phyloP scores from a whole-genome alignment of 2,888 invertebrate species.

The Malthinus seriepunctatus region DNA sequence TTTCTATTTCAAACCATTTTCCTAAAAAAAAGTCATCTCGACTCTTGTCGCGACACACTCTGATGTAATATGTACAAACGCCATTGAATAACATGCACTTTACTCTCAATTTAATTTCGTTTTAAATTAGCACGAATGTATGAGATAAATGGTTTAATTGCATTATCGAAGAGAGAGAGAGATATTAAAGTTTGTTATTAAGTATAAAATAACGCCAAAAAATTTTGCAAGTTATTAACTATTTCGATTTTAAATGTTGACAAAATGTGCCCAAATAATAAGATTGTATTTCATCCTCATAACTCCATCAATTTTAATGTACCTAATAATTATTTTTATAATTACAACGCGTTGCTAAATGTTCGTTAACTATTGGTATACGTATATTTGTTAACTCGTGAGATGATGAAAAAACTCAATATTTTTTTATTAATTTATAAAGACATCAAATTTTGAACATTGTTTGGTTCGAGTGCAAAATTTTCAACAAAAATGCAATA shows the following conservation, averaged over 20 bases:
- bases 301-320: slow-evolving; percentile 4
- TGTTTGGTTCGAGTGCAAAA: slow-evolving; percentile 1
- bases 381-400: slow-evolving; percentile 8
- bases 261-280: slow-evolving; percentile 7
- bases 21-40: too few species aligned
- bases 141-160: neutral
- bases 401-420: neutral
- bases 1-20: too few species aligned
- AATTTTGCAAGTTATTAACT: neutral
- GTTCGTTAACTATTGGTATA: slow-evolving; percentile 10
- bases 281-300: slow-evolving; percentile 1
- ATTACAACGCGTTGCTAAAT: slow-evolving; percentile 11
- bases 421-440: slow-evolving; percentile 18
- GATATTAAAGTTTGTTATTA: neutral
- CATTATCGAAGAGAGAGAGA: neutral
- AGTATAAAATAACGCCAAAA: neutral
- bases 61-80: too few species aligned
- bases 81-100: too few species aligned
- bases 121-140: neutral
- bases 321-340: slow-evolving; percentile 7
- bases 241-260: too few species aligned
- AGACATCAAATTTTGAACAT: slow-evolving; percentile 4
- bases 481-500: neutral
- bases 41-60: too few species aligned
- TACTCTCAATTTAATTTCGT: too few species aligned